Evolutionary conservation across 2,797 vertebrate genomes (phyloP).

Genomic region (Sphenopsis melanotis): DNA sequence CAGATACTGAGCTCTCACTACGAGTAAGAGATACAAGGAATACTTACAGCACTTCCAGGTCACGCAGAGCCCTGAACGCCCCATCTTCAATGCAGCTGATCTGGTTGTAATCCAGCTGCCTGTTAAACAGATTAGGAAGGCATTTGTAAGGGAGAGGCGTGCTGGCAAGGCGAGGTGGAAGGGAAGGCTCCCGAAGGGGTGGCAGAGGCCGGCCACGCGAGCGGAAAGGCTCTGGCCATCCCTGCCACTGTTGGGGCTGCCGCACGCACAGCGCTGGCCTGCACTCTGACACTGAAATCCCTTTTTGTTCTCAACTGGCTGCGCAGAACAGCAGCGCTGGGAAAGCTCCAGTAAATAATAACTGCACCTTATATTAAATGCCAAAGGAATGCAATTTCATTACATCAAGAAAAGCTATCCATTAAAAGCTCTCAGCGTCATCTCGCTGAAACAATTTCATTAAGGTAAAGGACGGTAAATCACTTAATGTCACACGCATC

Average conservation of each 20-base stretch:
- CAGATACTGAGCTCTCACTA: constrained; percentile 29
- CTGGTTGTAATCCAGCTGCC: constrained; percentile 99
- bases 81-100: constrained; percentile 99
- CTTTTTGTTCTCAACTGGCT: constrained; percentile 79
- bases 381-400: constrained; percentile 89
- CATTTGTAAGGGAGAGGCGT: constrained; percentile 49
- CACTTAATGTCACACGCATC: constrained; percentile 89
- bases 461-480: constrained; percentile 96
- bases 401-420: constrained; percentile 89
- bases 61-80: constrained; percentile 93
- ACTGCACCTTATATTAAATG: constrained; percentile 88
- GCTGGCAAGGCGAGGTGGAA: neutral
- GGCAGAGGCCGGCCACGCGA: neutral
- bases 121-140: constrained; percentile 79
- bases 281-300: constrained; percentile 70
- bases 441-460: constrained; percentile 97
- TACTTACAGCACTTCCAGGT: constrained; percentile 99
- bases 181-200: constrained; percentile 21
- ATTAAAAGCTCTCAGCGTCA: constrained; percentile 87
- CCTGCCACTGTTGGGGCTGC: constrained; percentile 18
- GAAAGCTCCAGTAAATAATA: constrained; percentile 85
- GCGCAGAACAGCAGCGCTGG: constrained; percentile 67
- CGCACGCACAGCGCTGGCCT: constrained; percentile 63
- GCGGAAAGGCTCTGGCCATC: neutral
- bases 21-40: constrained; percentile 56